Conservation (phyloP, 2,113 vertebrate species). For the Excalfactoria chinensis region DNA sequence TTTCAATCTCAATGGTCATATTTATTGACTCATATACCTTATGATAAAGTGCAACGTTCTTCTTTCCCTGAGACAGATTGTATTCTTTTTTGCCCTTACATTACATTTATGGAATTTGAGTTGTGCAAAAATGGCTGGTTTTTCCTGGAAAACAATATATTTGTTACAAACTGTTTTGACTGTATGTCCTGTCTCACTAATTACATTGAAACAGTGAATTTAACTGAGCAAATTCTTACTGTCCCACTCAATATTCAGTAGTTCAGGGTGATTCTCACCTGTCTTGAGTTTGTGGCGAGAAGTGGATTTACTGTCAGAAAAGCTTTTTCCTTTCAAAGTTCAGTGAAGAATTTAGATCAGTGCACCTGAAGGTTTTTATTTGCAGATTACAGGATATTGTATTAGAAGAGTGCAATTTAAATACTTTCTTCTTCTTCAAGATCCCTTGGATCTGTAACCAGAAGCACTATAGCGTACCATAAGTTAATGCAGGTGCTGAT, state of each 20-base stretch:
- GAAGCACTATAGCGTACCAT: neutral
- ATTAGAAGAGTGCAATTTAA: neutral
- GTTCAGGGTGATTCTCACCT: neutral
- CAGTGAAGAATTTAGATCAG: neutral
- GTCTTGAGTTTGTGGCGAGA: neutral
- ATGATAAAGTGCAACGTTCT: neutral
- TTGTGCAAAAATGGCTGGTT: neutral
- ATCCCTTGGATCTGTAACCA: neutral
- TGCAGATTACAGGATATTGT: neutral
- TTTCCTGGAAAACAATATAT: neutral
- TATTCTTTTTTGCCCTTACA: accelerated
- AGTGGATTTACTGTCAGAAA: neutral
- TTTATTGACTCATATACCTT: neutral
- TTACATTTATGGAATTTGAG: neutral
- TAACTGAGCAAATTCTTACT: neutral
- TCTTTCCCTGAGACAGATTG: neutral
- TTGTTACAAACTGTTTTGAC: neutral
- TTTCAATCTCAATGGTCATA: neutral
- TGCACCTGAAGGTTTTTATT: neutral
- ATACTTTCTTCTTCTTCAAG: neutral
- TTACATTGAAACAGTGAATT: neutral
- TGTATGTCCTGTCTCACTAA: neutral
- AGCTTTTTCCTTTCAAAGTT: neutral
- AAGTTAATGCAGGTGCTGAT: neutral
- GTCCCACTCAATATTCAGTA: neutral